phyloP scores from a whole-genome alignment of 1,140 invertebrate genomes.

The Drosophila sucinea region DNA sequence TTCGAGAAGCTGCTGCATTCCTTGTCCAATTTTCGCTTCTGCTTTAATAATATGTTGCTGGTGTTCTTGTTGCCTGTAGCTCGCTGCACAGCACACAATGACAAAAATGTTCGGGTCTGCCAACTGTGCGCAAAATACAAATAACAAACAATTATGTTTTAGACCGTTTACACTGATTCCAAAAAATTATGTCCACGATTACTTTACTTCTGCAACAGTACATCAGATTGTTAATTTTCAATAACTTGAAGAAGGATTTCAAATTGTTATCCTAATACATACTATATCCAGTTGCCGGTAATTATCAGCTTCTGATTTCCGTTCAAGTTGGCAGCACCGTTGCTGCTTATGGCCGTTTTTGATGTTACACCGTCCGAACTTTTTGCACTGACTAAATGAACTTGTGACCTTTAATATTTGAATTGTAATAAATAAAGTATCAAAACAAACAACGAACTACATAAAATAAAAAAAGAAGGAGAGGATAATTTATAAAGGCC shows the following conservation, averaged over 20 bases:
- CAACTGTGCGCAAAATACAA: constrained; percentile 27
- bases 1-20: constrained; percentile 55
- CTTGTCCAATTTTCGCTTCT: constrained; percentile 26
- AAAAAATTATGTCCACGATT: too few species aligned
- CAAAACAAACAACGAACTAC: background rate
- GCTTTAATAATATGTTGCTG: constrained; percentile 4
- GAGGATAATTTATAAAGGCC: constrained; percentile 29
- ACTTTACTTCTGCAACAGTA: too few species aligned
- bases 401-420: constrained; percentile 50
- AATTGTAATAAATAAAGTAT: constrained; percentile 3
- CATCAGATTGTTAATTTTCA: too few species aligned
- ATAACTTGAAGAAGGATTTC: too few species aligned
- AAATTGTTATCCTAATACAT: too few species aligned
- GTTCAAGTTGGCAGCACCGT: constrained; percentile 14
- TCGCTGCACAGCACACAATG: background rate
- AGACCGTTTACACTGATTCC: background rate
- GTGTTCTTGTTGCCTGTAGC: background rate
- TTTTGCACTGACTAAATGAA: constrained; percentile 44
- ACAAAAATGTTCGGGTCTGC: constrained; percentile 26
- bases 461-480: background rate
- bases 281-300: background rate
- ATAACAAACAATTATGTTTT: background rate
- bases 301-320: background rate
- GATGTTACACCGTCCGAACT: constrained; percentile 4
- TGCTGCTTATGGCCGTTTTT: background rate